Evolutionary conservation across 2,888 invertebrate species (phyloP).

Genomic region (Tinea semifulvella): DNA sequence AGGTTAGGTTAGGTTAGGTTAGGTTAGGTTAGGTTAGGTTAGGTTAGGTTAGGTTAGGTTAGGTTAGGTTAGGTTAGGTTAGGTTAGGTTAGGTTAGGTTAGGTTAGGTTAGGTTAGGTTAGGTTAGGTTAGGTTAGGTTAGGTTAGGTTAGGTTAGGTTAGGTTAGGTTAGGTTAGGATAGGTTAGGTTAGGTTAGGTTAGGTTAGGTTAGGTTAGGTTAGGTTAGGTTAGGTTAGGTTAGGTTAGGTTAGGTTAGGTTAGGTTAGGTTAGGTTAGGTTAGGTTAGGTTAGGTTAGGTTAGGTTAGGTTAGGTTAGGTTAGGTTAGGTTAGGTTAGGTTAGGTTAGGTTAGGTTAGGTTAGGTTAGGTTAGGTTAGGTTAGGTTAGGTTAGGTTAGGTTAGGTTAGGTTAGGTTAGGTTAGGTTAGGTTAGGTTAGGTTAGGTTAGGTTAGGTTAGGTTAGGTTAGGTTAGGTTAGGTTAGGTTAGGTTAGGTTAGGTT

Average conservation of each 20-base stretch:
- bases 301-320: slow-evolving; percentile 12
- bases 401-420: slow-evolving; percentile 12
- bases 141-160: slow-evolving; percentile 12
- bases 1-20: slow-evolving; percentile 5
- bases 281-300: slow-evolving; percentile 12
- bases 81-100: slow-evolving; percentile 12
- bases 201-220: slow-evolving; percentile 12
- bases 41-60: slow-evolving; percentile 5
- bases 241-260: slow-evolving; percentile 12
- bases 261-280: slow-evolving; percentile 12
- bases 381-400: slow-evolving; percentile 12
- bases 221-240: slow-evolving; percentile 12
- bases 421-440: slow-evolving; percentile 12
- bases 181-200: slow-evolving; percentile 12
- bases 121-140: slow-evolving; percentile 12
- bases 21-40: slow-evolving; percentile 5
- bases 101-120: slow-evolving; percentile 12
- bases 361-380: slow-evolving; percentile 12
- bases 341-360: slow-evolving; percentile 12
- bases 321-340: slow-evolving; percentile 12
- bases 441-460: slow-evolving; percentile 12
- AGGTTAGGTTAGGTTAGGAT: slow-evolving; percentile 12
- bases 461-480: slow-evolving; percentile 12
- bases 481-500: slow-evolving; percentile 12
- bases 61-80: slow-evolving; percentile 5